Conservation (phyloP, 2,797 vertebrate genomes). For the Macropodus opercularis region DNA sequence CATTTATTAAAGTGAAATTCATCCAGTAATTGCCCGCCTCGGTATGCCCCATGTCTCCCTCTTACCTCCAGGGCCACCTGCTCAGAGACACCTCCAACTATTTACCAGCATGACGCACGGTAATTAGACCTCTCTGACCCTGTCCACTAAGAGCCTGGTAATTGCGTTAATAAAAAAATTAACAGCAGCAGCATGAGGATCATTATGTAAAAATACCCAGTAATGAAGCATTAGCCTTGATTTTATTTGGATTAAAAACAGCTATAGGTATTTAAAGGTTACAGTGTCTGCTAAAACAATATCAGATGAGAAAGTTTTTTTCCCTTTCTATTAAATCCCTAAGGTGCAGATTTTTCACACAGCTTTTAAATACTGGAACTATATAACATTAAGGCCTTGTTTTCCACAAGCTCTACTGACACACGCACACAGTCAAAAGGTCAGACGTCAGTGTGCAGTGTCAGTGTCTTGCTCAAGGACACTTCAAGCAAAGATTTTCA, state of each 20-base stretch:
- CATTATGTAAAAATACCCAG: slow-evolving; percentile 86
- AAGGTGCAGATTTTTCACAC: slow-evolving; percentile 26
- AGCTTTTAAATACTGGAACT: neutral
- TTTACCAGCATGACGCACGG: slow-evolving; percentile 83
- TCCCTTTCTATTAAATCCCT: slow-evolving; percentile 34
- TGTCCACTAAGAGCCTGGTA: slow-evolving; percentile 81
- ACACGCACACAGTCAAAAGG: neutral
- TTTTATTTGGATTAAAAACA: slow-evolving; percentile 88
- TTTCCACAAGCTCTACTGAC: neutral
- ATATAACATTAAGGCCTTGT: slow-evolving; percentile 1
- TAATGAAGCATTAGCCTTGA: slow-evolving; percentile 88
- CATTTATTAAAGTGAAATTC: slow-evolving; percentile 98
- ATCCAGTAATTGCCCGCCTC: slow-evolving; percentile 92
- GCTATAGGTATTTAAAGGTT: slow-evolving; percentile 81
- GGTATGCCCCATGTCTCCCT: slow-evolving; percentile 87
- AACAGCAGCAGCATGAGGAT: slow-evolving; percentile 83
- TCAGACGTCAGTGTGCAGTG: neutral
- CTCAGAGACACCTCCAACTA: slow-evolving; percentile 82
- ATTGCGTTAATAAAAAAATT: slow-evolving; percentile 88
- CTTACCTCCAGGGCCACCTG: slow-evolving; percentile 94
- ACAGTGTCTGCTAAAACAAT: slow-evolving; percentile 66
- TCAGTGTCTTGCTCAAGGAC: neutral
- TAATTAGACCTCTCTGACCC: slow-evolving; percentile 86
- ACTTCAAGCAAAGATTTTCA: neutral
- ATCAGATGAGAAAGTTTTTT: slow-evolving; percentile 48